phyloP scores from a whole-genome alignment of 2,888 invertebrate species.

The Lamellibrachia satsuma region DNA sequence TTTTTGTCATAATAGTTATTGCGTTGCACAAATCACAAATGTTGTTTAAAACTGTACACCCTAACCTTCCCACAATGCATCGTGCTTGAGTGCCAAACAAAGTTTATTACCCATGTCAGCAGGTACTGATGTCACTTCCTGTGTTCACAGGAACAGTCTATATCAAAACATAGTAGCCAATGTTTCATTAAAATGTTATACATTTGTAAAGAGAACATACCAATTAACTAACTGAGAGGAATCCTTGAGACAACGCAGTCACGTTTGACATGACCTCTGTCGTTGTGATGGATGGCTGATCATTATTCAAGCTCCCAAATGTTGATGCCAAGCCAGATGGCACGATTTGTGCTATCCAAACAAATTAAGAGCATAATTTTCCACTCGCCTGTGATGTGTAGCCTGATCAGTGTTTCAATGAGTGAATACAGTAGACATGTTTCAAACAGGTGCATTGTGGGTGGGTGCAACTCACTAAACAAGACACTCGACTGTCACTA shows the following conservation, averaged over 20 bases:
- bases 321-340: neutral
- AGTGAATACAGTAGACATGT: too few species aligned
- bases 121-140: neutral
- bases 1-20: conserved; percentile 6
- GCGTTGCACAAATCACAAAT: conserved; percentile 17
- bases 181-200: neutral
- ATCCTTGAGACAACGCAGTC: neutral
- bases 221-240: neutral
- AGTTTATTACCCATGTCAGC: neutral
- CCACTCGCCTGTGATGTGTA: neutral
- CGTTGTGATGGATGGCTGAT: neutral
- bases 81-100: neutral
- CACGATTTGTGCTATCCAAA: neutral
- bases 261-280: neutral
- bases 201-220: neutral
- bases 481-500: conserved; percentile 10
- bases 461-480: neutral
- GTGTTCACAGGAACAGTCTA: neutral
- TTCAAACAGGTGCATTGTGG: neutral
- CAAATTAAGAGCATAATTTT: neutral
- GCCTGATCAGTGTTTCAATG: neutral
- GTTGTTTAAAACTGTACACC: neutral
- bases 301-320: neutral
- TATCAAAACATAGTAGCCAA: neutral
- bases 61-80: neutral